Conservation (phyloP, 2,797 vertebrate species). For the Anguilla megastoma region DNA sequence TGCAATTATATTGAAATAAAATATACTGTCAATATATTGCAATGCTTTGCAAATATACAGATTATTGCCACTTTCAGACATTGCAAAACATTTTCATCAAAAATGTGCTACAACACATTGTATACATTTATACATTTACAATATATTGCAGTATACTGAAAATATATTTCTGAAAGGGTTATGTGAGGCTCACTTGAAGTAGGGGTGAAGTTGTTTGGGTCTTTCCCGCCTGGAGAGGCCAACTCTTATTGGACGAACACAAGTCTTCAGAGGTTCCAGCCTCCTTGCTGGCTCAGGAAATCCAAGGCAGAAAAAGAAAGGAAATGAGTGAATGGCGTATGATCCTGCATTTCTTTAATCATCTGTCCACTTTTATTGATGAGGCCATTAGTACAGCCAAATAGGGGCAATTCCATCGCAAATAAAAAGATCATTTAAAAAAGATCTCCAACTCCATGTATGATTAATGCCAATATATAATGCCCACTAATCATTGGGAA, state of each 20-base stretch:
- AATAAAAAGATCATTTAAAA: neutral
- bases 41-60: neutral
- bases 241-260: constrained; percentile 82
- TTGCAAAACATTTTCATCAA: too few species aligned
- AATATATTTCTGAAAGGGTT: neutral
- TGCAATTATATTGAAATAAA: neutral
- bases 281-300: constrained; percentile 65
- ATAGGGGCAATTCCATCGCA: neutral
- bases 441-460: neutral
- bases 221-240: constrained; percentile 87
- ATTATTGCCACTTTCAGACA: neutral
- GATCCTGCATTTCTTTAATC: neutral
- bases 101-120: too few species aligned
- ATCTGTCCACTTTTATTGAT: neutral
- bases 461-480: neutral
- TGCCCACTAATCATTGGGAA: neutral
- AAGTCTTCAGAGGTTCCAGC: constrained; percentile 84
- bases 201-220: constrained; percentile 82
- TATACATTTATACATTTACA: neutral
- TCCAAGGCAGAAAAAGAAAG: constrained; percentile 62
- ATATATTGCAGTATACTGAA: neutral
- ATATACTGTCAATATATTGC: neutral
- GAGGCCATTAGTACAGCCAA: neutral
- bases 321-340: neutral
- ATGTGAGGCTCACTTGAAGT: constrained; percentile 66